These are phyloP conservation scores for Amiota communis DNA, from an alignment of 2,888 invertebrate genomes.

Conservation along the genomic window DNA sequence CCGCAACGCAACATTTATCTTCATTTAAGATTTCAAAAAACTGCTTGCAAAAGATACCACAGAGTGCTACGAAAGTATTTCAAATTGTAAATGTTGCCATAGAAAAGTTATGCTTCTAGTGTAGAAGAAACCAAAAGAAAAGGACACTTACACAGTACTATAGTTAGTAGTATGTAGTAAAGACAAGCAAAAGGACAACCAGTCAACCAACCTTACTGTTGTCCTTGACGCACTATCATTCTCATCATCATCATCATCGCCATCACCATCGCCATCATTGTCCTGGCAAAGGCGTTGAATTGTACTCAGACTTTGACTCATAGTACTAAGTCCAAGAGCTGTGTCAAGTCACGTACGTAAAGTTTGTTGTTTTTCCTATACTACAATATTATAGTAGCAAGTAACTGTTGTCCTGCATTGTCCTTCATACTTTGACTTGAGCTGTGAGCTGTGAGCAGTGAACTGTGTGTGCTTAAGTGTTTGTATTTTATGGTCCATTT, in stretches of 20 bases:
- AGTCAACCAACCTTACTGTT: not conserved
- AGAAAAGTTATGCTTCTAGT: too few relatives aligned
- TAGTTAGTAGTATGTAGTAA: slow-evolving; percentile 11
- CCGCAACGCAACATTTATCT: slow-evolving; percentile 26
- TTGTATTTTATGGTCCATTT: slow-evolving; percentile 42
- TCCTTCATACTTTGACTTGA: slow-evolving; percentile 4
- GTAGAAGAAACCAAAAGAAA: not conserved
- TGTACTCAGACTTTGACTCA: not conserved
- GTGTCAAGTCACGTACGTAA: slow-evolving; percentile 21
- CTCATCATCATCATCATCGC: not conserved
- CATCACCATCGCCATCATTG: slow-evolving; percentile 35
- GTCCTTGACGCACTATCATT: not conserved
- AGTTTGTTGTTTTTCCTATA: not conserved
- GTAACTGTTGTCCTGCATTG: slow-evolving; percentile 5
- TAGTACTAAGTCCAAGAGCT: not conserved
- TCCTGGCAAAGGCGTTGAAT: slow-evolving; percentile 15
- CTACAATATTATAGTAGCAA: too few relatives aligned
- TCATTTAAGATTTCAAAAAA: slow-evolving; percentile 20
- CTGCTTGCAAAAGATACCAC: slow-evolving; percentile 17
- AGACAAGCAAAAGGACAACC: slow-evolving; percentile 4
- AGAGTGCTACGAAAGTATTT: slow-evolving; percentile 5
- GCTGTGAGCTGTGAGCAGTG: not conserved
- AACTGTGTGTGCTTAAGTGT: slow-evolving; percentile 36
- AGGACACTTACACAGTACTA: not conserved
- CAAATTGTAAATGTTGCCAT: too few relatives aligned